Evolutionary conservation across 1,140 invertebrate genomes (phyloP), one percentile per base, ranked within the genome.

Genomic region (Rhizoglyphus robini): DNA sequence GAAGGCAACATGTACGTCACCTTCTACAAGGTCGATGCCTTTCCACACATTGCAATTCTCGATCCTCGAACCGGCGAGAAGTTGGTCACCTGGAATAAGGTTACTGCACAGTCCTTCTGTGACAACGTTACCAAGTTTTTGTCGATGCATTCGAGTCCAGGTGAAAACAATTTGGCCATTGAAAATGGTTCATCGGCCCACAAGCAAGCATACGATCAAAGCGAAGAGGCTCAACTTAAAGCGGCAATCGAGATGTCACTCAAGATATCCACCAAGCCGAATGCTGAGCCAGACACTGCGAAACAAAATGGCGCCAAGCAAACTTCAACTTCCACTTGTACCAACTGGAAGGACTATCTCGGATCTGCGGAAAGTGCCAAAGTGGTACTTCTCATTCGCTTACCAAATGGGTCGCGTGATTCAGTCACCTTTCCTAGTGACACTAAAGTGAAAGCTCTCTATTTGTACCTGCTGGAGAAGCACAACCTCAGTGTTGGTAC

Each of bases 31-130:
- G 59, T 61, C 8, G n/a, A 38, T 15, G 20, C n/a, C 8, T 51
- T 60, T 38, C 59, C 59, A 20, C 27, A 51, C 49, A 5, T 61
- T 60, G 5, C 59, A 8, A 38, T 61, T 38, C 5, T 61, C 51
- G 59, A 61, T 60, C 59, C 59, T 8, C 5, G 59, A 20, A 61
- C 59, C 5, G 59, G 59, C 20, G 59, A 54, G 20, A 54, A 54
- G 51, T 8, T 54, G 8, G 15, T 54, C 8, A 20, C 8, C 8
- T 54, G 51, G 51, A 27, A 25, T 25, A 8, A 25, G 23, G 8
- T 25, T 5, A 54, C 8, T 20, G 20, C 23, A 32, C 8, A 54
- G 20, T 23, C 8, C 8, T 25, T 32, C 51, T 8, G 8, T 8
- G 20, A 25, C 8, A 23, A 54, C 8, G 20, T 54, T 25, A 23